Evolutionary conservation across 2,113 vertebrate species (phyloP), one percentile per base, ranked within the genome.

Genomic region (Recurvirostra avosetta): DNA sequence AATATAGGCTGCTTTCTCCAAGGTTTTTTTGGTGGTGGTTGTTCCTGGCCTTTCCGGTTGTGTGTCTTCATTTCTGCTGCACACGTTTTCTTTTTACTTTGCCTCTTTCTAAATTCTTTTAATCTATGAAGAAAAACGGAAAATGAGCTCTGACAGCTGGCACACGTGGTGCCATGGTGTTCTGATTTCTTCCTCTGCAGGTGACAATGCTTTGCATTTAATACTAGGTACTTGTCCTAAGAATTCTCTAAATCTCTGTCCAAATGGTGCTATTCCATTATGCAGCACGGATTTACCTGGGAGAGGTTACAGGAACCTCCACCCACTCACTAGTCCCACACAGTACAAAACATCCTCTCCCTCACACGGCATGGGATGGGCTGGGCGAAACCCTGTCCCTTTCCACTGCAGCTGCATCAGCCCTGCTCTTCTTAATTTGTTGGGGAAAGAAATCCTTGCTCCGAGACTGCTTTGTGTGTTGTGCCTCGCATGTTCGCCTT

Each of bases 381-480:
- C 53, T 27, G 10, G 18, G 18, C 17, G 73, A 89, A 95, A 82
- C 36, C 65, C 79, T 30, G n/a, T 76, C 27, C 26, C 45, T 66
- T 40, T 13, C 2, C 3, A 0, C 0, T 30, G 30, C 40, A 61
- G 45, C 67, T 50, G 25, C 25, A 19, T 29, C 61, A 71, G 65
- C 15, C 50, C 19, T 15, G 8, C 8, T 26, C 12, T 72, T 52
- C 8, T 65, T 47, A 56, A 20, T 65, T 75, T 65, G 27, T 5
- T 43, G 22, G 47, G 70, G 56, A 81, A 80, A 76, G 16, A 18
- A 95, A 40, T 56, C 49, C 43, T 85, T 72, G 18, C 36, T 86
- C 66, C 0, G 0, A 77, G 81, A 50, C 20, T 85, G 36, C 18
- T 70, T 56, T 26, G 1, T 32, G 8, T 9, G 29, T 22, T 15